phyloP scores from a whole-genome alignment of 1,140 invertebrate species.

The Caerostris darwini region DNA sequence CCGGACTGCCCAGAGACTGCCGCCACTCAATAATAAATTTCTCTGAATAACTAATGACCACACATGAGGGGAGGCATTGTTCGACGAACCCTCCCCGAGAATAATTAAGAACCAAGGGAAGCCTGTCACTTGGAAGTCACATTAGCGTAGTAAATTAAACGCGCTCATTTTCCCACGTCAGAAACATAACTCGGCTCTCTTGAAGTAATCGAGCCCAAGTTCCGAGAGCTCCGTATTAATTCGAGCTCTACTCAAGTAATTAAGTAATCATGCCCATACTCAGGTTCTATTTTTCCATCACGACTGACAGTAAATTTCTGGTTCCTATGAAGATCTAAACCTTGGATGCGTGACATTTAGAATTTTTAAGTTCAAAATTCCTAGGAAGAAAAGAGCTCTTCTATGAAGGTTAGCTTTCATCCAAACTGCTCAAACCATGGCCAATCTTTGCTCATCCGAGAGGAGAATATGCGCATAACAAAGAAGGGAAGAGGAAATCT shows the following conservation, averaged over 20 bases:
- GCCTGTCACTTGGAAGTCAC: slow-evolving; percentile 40
- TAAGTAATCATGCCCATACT: neutral
- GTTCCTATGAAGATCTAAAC: too few relatives aligned
- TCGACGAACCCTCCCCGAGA: neutral
- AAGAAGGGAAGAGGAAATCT: neutral
- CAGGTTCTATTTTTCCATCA: neutral
- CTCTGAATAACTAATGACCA: slow-evolving; percentile 35
- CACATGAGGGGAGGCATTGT: neutral
- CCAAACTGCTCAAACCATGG: neutral
- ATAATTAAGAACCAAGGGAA: slow-evolving; percentile 49
- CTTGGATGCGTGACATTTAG: too few relatives aligned
- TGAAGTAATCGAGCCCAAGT: slow-evolving; percentile 17
- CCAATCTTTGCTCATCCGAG: neutral
- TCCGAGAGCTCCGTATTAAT: neutral
- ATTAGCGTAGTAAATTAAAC: slow-evolving; percentile 60
- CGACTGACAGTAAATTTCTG: neutral
- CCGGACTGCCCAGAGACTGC: neutral
- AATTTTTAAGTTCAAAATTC: too few relatives aligned
- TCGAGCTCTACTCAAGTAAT: slow-evolving; percentile 2
- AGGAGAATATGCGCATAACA: too few relatives aligned
- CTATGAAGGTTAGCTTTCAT: neutral
- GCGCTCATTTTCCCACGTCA: slow-evolving; percentile 47
- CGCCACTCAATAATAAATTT: slow-evolving; percentile 35
- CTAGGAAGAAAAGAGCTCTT: too few relatives aligned
- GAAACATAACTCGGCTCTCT: neutral